These are phyloP conservation scores for Sarcophaga variegata DNA, from an alignment of 2,888 invertebrate genomes.

Conservation along the genomic window DNA sequence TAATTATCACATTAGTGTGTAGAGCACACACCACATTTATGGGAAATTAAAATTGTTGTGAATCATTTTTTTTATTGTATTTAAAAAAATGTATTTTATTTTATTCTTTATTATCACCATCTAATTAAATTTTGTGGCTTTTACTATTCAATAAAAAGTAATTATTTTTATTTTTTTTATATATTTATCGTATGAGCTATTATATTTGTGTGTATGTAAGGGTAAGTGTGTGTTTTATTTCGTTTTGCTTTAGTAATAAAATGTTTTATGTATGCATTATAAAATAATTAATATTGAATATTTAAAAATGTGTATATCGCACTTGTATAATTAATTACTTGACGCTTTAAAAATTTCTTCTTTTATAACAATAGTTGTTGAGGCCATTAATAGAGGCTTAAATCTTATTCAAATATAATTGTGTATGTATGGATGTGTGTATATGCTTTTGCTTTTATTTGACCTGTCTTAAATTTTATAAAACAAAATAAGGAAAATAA, in stretches of 20 bases:
- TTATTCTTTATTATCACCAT: constrained; percentile 49
- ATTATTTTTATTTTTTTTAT: constrained; percentile 23
- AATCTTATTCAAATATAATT: constrained; percentile 22
- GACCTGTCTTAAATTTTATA: constrained; percentile 28
- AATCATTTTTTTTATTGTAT: not conserved
- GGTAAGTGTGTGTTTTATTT: not conserved
- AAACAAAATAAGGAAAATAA: constrained; percentile 1
- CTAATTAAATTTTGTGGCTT: constrained; percentile 50
- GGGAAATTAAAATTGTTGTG: too few species aligned
- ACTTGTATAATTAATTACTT: not conserved
- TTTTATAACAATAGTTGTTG: constrained; percentile 47
- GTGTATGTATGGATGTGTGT: not conserved
- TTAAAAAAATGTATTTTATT: constrained; percentile 22
- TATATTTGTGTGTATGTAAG: constrained; percentile 34
- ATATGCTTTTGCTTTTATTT: constrained; percentile 7
- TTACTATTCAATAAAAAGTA: constrained; percentile 35
- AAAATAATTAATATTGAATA: constrained; percentile 55
- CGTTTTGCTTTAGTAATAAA: constrained; percentile 6
- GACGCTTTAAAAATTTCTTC: not conserved
- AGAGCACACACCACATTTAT: too few species aligned
- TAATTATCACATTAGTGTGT: too few species aligned
- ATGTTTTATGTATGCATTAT: constrained; percentile 32
- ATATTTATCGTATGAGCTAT: constrained; percentile 2
- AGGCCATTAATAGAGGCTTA: constrained; percentile 44
- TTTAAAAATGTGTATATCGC: constrained; percentile 28